phyloP scores from a whole-genome alignment of 2,797 vertebrate genomes.

The Echiichthys vipera region DNA sequence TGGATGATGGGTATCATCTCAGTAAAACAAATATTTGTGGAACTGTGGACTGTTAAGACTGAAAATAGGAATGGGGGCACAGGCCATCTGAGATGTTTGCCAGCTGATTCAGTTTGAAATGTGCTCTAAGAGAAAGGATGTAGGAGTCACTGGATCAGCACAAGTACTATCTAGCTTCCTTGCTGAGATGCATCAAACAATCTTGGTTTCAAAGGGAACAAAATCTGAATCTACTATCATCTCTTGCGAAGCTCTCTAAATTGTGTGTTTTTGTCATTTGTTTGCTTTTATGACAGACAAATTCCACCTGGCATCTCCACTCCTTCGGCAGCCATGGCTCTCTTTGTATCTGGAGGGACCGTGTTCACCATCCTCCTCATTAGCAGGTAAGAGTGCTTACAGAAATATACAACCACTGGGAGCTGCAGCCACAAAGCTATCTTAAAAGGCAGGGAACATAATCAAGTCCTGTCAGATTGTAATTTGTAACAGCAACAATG shows the following conservation, averaged over 20 bases:
- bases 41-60: constrained; percentile 37
- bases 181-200: constrained; percentile 6
- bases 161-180: neutral
- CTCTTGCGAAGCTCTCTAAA: constrained; percentile 24
- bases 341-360: constrained; percentile 69
- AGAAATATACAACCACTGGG: constrained; percentile 37
- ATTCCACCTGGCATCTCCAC: constrained; percentile 64
- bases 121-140: constrained; percentile 22
- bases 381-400: constrained; percentile 80
- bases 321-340: constrained; percentile 74
- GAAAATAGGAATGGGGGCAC: constrained; percentile 46
- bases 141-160: constrained; percentile 14
- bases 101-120: constrained; percentile 35
- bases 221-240: constrained; percentile 4
- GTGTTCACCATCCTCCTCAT: constrained; percentile 80
- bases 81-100: constrained; percentile 51
- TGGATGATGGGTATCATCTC: constrained; percentile 27
- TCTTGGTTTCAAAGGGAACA: constrained; percentile 9
- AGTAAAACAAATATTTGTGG: constrained; percentile 20
- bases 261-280: constrained; percentile 32
- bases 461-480: constrained; percentile 43
- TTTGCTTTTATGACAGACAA: constrained; percentile 79
- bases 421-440: constrained; percentile 21
- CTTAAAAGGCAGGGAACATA: constrained; percentile 18
- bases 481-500: constrained; percentile 33